Percentiles rank a stretch among this genome's conserved stretches.
Conservation (phyloP, 2,797 vertebrate species). For the Rachycentron canadum region DNA sequence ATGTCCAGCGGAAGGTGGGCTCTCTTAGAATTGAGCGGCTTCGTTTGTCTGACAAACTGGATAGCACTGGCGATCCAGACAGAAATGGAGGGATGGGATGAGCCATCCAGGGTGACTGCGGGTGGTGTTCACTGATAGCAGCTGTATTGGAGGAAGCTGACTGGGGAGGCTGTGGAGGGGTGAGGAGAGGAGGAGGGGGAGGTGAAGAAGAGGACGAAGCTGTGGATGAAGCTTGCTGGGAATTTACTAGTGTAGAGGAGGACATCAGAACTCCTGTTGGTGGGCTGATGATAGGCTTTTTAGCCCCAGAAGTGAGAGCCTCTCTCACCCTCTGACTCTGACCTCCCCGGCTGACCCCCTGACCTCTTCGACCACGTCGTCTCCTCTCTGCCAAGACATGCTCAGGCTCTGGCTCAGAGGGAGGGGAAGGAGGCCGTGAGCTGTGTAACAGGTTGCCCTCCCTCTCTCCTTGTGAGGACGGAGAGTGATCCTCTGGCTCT, state of each 20-base stretch:
- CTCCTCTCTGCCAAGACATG: conserved; percentile 80
- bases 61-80: conserved; percentile 84
- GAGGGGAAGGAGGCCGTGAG: conserved; percentile 86
- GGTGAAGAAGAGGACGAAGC: conserved; percentile 92
- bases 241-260: conserved; percentile 85
- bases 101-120: conserved; percentile 91
- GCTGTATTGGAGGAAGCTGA: conserved; percentile 86
- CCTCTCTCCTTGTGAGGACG: conserved; percentile 86
- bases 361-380: conserved; percentile 88
- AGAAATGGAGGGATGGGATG: conserved; percentile 92
- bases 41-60: conserved; percentile 92
- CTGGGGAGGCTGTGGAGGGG: conserved; percentile 89
- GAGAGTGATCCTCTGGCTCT: conserved; percentile 89
- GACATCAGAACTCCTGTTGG: conserved; percentile 90
- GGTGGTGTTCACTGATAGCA: conserved; percentile 85
- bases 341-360: conserved; percentile 82
- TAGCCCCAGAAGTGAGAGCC: conserved; percentile 70
- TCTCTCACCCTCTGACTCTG: conserved; percentile 86
- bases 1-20: conserved; percentile 98
- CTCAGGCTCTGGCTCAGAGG: conserved; percentile 90
- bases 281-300: conserved; percentile 86
- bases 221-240: conserved; percentile 90
- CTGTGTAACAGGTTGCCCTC: conserved; percentile 81
- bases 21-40: conserved; percentile 94
- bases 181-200: conserved; percentile 93